Evolutionary conservation across 2,888 invertebrate species (phyloP).

Genomic region (Drosophila setosimentum): DNA sequence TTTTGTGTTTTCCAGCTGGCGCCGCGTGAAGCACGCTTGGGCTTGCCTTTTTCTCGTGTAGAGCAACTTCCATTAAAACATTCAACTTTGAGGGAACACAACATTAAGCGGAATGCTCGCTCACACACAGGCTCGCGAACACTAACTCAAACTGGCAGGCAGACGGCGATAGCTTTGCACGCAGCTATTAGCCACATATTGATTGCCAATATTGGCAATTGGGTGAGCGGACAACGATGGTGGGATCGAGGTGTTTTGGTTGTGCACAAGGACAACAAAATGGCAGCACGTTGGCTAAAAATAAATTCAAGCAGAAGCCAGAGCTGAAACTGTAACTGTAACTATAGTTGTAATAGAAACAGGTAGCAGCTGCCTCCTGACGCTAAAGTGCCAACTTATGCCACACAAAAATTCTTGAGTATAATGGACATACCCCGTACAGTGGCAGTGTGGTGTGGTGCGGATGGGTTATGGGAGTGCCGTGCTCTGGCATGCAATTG

Average conservation of each 20-base stretch:
- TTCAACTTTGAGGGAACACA: constrained; percentile 32
- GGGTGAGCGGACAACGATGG: constrained; percentile 24
- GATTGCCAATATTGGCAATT: constrained; percentile 73
- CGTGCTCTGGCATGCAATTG: constrained; percentile 66
- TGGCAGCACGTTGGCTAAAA: constrained; percentile 52
- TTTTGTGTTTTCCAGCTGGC: constrained; percentile 43
- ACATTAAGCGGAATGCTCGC: constrained; percentile 46
- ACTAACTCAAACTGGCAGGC: background rate
- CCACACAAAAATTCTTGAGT: constrained; percentile 76
- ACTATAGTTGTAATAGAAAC: constrained; percentile 47
- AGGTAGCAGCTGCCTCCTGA: constrained; percentile 78
- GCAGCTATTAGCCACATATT: constrained; percentile 63
- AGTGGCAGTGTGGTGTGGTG: constrained; percentile 2
- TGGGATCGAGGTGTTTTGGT: background rate
- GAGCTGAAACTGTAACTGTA: constrained; percentile 48
- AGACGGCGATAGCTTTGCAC: constrained; percentile 20
- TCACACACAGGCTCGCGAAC: background rate
- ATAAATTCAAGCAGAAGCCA: constrained; percentile 37
- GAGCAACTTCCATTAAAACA: constrained; percentile 72
- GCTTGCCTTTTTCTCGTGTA: constrained; percentile 37
- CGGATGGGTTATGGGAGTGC: background rate
- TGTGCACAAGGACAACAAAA: constrained; percentile 46
- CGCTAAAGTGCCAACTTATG: constrained; percentile 80
- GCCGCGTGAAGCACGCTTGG: constrained; percentile 36
- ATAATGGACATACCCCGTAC: constrained; percentile 64